Evolutionary conservation across 1,140 invertebrate genomes (phyloP).

Genomic region (Apis cerana): DNA sequence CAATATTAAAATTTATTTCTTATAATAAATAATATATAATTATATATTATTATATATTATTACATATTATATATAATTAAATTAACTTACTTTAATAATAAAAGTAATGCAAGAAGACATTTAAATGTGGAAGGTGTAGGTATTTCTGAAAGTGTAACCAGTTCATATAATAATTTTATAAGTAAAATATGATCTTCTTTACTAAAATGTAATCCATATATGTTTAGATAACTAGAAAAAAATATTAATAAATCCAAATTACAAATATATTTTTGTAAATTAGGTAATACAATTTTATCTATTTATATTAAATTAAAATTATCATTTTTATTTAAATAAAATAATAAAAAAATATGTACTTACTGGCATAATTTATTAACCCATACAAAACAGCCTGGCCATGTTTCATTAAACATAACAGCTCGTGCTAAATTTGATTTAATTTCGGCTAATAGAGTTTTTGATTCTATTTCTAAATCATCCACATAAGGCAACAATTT

Average conservation of each 20-base stretch:
- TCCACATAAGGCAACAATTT: conserved; percentile 86
- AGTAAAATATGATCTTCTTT: conserved; percentile 95
- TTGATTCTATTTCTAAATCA: conserved; percentile 85
- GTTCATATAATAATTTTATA: conserved; percentile 91
- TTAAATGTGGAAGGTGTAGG: conserved; percentile 87
- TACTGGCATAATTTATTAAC: conserved; percentile 85
- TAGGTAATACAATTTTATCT: background rate
- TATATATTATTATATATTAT: background rate
- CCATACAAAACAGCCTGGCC: conserved; percentile 85
- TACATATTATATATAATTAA: background rate
- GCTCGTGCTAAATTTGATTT: conserved; percentile 86
- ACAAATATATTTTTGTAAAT: background rate
- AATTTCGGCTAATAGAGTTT: conserved; percentile 83
- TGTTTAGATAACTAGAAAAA: conserved; percentile 87
- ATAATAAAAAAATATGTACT: conserved; percentile 53
- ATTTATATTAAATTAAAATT: background rate
- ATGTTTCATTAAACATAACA: conserved; percentile 86
- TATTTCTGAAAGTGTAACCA: conserved; percentile 90
- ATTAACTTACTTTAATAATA: conserved; percentile 82
- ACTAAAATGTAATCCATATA: conserved; percentile 93
- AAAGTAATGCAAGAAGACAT: conserved; percentile 77
- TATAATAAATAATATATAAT: background rate
- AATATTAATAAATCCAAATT: conserved; percentile 49
- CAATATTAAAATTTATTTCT: conserved; percentile 1
- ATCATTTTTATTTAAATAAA: background rate